A percentile compares a stretch with the other conserved stretches of the same genome.
Evolutionary conservation across 2,113 vertebrate genomes (phyloP).

Genomic region (Lipotes vexillifer): DNA sequence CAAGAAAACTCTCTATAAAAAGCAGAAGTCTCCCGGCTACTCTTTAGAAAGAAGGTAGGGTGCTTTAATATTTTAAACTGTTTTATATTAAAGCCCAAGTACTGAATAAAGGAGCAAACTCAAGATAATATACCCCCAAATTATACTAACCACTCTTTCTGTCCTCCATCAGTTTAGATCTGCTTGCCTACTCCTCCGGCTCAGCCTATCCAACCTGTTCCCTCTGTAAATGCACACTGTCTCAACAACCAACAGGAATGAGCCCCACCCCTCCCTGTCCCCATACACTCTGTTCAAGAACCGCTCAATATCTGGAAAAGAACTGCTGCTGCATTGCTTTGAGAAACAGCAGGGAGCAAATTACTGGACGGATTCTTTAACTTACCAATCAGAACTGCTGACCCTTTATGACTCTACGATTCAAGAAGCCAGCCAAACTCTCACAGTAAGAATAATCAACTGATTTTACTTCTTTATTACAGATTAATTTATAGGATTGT

Average conservation of each 20-base stretch:
- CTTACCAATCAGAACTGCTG: slow-evolving; percentile 79
- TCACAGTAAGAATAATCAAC: slow-evolving; percentile 70
- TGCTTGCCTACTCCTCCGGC: slow-evolving; percentile 67
- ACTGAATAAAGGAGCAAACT: slow-evolving; percentile 67
- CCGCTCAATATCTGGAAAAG: slow-evolving; percentile 66
- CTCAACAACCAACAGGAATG: slow-evolving; percentile 75
- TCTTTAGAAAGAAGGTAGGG: slow-evolving; percentile 60
- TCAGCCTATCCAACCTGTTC: slow-evolving; percentile 79
- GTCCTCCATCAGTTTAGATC: slow-evolving; percentile 70
- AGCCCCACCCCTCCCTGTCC: slow-evolving; percentile 78
- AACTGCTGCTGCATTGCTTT: slow-evolving; percentile 68
- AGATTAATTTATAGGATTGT: not conserved
- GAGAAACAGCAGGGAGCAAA: slow-evolving; percentile 65
- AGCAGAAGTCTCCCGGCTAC: not conserved
- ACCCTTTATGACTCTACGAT: slow-evolving; percentile 74
- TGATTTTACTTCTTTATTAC: slow-evolving; percentile 47
- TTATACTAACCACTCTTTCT: slow-evolving; percentile 71
- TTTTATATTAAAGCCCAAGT: slow-evolving; percentile 59
- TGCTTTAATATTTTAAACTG: slow-evolving; percentile 62
- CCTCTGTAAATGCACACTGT: slow-evolving; percentile 69
- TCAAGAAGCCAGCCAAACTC: slow-evolving; percentile 75
- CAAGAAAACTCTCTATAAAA: slow-evolving; percentile 59
- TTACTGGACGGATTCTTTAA: slow-evolving; percentile 75
- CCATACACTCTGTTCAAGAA: slow-evolving; percentile 65
- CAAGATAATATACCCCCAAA: slow-evolving; percentile 58